Evolutionary conservation across 2,113 vertebrate species (phyloP).

Genomic region (Jacana jacana): DNA sequence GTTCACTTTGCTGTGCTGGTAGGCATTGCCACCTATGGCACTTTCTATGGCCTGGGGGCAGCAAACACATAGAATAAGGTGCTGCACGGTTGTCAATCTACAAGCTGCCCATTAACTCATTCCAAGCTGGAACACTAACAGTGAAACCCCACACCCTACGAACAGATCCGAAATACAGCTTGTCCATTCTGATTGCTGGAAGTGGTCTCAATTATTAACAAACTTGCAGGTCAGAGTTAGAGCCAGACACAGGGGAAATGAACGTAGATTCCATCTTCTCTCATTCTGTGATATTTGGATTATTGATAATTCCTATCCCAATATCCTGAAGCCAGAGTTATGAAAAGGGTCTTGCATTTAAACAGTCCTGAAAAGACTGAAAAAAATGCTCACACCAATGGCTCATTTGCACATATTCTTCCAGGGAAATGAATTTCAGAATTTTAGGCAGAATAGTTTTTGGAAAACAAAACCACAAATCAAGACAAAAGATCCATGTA

Average conservation of each 20-base stretch:
- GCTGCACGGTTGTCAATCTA: background rate
- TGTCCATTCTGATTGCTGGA: background rate
- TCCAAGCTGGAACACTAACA: background rate
- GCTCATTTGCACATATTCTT: background rate
- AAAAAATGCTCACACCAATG: background rate
- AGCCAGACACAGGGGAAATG: background rate
- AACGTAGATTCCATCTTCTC: background rate
- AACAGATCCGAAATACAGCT: background rate
- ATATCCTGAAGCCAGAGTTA: background rate
- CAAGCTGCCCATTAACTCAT: background rate
- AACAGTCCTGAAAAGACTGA: background rate
- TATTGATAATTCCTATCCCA: background rate
- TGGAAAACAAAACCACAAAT: background rate
- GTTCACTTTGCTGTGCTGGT: conserved; percentile 90
- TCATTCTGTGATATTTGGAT: background rate
- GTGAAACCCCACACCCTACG: background rate
- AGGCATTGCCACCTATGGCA: conserved; percentile 87
- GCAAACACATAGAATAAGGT: background rate
- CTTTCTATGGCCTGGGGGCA: conserved; percentile 82
- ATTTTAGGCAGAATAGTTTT: background rate
- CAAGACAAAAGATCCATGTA: background rate
- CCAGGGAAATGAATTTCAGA: background rate
- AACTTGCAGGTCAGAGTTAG: background rate
- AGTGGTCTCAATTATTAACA: background rate
- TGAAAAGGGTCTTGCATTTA: background rate